Evolutionary conservation across 2,113 vertebrate genomes (phyloP).

Genomic region (Pantherophis guttatus): DNA sequence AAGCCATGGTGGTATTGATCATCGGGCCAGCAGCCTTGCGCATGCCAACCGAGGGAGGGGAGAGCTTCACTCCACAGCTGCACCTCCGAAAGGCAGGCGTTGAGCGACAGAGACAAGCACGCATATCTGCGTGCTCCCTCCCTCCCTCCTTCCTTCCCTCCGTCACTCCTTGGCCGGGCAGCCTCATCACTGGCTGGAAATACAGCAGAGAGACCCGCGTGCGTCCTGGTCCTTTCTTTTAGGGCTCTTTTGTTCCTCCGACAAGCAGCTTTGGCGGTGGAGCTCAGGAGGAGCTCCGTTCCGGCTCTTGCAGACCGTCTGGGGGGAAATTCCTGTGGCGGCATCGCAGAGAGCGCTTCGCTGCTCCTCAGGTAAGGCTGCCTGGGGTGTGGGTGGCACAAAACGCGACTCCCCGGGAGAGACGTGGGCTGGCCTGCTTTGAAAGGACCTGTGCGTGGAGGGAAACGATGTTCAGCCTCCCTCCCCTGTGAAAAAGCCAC

Average conservation of each 20-base stretch:
- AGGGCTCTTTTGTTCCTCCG: not conserved
- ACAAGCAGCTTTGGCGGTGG: rapidly evolving
- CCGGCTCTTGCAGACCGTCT: not conserved
- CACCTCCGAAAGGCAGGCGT: not conserved
- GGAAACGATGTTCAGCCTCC: not conserved
- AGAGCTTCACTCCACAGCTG: not conserved
- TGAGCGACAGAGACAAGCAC: not conserved
- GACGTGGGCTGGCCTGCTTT: not conserved
- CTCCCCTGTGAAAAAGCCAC: not conserved
- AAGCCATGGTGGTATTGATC: not conserved
- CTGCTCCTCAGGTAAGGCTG: not conserved
- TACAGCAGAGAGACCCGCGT: not conserved
- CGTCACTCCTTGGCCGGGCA: not conserved
- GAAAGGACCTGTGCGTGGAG: not conserved
- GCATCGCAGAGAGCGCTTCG: not conserved
- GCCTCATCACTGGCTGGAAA: not conserved
- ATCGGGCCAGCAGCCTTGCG: constrained; percentile 43
- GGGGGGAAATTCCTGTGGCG: not conserved
- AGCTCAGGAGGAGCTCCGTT: not conserved
- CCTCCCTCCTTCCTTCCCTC: not conserved
- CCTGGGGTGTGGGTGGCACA: not conserved
- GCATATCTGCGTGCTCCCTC: too few species aligned
- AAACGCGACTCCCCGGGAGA: not conserved
- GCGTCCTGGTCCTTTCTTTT: not conserved
- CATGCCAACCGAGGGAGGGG: not conserved